These are phyloP conservation scores for Oscheius sp. DNA, from an alignment of 2,888 invertebrate species.

Conservation along the genomic window DNA sequence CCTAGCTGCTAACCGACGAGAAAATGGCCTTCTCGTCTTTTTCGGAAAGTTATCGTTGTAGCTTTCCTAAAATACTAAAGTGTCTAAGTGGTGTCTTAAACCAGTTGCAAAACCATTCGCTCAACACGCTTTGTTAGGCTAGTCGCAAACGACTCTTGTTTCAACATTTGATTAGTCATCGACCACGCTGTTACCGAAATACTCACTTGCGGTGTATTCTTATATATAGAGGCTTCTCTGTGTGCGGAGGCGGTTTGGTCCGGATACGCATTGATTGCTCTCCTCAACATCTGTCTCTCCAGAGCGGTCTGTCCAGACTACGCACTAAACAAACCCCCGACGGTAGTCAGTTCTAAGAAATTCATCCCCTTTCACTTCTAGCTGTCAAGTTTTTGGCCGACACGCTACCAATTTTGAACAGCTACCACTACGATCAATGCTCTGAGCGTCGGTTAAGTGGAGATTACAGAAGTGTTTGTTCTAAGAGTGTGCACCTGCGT, in stretches of 20 bases:
- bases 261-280: constrained; percentile 38
- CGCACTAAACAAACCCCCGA: constrained; percentile 36
- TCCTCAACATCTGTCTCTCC: constrained; percentile 37
- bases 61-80: too few species aligned
- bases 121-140: too few species aligned
- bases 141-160: too few species aligned
- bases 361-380: constrained; percentile 5
- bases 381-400: neutral
- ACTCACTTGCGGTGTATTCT: constrained; percentile 16
- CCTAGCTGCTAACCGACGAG: too few species aligned
- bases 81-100: too few species aligned
- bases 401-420: too few species aligned
- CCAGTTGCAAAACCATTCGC: too few species aligned
- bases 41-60: too few species aligned
- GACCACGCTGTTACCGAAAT: constrained; percentile 4
- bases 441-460: constrained; percentile 38
- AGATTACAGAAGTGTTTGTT: constrained; percentile 41
- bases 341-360: constrained; percentile 12
- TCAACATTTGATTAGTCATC: neutral
- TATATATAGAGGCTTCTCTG: constrained; percentile 16
- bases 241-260: constrained; percentile 38
- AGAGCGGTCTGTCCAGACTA: constrained; percentile 35
- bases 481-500: constrained; percentile 38
- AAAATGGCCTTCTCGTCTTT: too few species aligned
- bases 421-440: constrained; percentile 12